Percentiles rank a stretch among this genome's conserved stretches.
phyloP scores from a whole-genome alignment of 2,888 invertebrate genomes.

The Acanthosepion esculentum region DNA sequence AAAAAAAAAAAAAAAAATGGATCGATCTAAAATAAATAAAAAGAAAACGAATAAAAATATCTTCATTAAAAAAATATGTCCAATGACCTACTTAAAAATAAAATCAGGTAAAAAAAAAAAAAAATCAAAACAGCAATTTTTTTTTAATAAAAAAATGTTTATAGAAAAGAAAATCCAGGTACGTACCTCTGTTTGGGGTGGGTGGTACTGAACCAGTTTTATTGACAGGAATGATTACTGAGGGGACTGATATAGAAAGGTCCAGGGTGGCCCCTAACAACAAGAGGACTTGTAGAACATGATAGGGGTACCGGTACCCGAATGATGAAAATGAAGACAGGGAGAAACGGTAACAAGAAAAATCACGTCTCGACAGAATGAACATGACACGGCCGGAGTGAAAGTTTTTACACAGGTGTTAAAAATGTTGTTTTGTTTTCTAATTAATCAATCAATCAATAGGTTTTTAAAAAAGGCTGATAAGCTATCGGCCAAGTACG shows the following conservation, averaged over 20 bases:
- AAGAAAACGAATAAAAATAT: too few relatives aligned
- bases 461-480: not conserved
- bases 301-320: not conserved
- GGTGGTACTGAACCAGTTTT: not conserved
- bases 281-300: not conserved
- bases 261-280: not conserved
- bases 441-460: not conserved
- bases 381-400: not conserved
- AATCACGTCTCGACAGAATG: not conserved
- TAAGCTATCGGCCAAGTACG: not conserved
- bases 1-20: too few relatives aligned
- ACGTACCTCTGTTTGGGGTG: not conserved
- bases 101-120: too few relatives aligned
- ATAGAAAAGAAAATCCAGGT: too few relatives aligned
- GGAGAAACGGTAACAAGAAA: not conserved
- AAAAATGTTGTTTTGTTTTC: not conserved
- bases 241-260: not conserved
- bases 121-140: too few relatives aligned
- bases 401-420: not conserved
- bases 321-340: not conserved
- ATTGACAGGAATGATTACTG: not conserved
- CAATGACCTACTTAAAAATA: too few relatives aligned
- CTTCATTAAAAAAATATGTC: too few relatives aligned
- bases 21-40: too few relatives aligned
- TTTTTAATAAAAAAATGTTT: too few relatives aligned